Evolutionary conservation across 2,888 invertebrate genomes (phyloP), one percentile per base, ranked within the genome.

Genomic region (Rotaria socialis): DNA sequence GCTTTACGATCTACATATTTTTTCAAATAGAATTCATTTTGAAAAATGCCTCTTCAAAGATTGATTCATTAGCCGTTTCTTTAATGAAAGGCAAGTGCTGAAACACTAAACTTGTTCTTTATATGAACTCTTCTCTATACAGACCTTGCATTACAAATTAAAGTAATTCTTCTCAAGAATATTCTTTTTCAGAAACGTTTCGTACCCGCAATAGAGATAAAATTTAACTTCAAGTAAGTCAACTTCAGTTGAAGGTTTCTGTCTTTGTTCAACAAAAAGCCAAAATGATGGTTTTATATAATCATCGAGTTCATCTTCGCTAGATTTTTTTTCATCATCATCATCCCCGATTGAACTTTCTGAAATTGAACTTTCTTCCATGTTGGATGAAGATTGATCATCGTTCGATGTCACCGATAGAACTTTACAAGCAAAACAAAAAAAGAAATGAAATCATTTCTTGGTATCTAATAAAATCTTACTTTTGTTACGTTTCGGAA

Each of bases 141-240:
- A 35, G 35, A 35, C 35, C 35, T 35, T 35, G 35, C 2, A 35
- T 35, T 35, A 35, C 35, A 35, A 35, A 35, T 35, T 35, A 35
- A 35, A 35, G 35, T 35, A 35, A 35, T 35, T 35, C 35, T 35
- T 35, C 35, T 35, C 1, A 35, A 35, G 35, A 35, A 35, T 35
- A 35, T 35, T 35, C 35, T 35, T 35, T 35, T 2, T 35, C 35
- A 35, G 2, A 35, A 35, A 35, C 35, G 35, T 50, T 50, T 50
- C 11, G 43, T 80, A 80, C 80, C 80, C 80, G 80, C 80, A 80
- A 47, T 80, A 80, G 4, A 80, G n/a, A 80, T 80, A 80, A 47
- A 80, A 80, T 80, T 80, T 80, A 8, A 47, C 24, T 80, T 80
- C 80, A 43, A 80, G 43, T 47, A 47, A n/a, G n/a, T 80, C 80